Evolutionary conservation across 2,113 vertebrate species (phyloP).

Genomic region (Mola mola): DNA sequence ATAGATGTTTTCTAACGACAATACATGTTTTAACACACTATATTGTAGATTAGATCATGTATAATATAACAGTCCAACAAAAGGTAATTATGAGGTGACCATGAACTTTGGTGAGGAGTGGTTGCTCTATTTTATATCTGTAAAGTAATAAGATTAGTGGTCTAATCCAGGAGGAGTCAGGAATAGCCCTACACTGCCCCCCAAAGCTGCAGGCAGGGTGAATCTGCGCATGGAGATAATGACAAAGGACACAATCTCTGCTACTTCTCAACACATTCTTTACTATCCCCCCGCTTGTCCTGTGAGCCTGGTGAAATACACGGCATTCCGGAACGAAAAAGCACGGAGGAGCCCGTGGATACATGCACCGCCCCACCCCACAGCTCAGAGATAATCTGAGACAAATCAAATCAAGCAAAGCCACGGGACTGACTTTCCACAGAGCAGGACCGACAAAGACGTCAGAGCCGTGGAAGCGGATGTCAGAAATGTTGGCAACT

Average conservation of each 20-base stretch:
- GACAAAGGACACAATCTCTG: conserved; percentile 5
- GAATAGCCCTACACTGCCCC: conserved; percentile 60
- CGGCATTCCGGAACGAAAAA: conserved; percentile 16
- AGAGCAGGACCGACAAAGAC: conserved; percentile 22
- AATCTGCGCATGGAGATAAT: conserved; percentile 6
- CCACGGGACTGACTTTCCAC: conserved; percentile 58
- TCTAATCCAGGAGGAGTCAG: conserved; percentile 75
- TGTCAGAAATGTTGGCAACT: conserved; percentile 30
- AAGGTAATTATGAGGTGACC: neutral
- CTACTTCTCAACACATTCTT: conserved; percentile 18
- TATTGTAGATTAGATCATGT: neutral
- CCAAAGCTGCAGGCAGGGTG: conserved; percentile 12
- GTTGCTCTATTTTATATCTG: conserved; percentile 41
- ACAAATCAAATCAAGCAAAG: conserved; percentile 60
- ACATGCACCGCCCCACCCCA: conserved; percentile 6
- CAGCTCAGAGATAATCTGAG: conserved; percentile 63
- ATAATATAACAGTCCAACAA: neutral
- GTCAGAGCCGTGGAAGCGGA: conserved; percentile 31
- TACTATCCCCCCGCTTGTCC: neutral
- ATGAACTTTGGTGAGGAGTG: conserved; percentile 38
- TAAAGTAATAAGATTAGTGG: conserved; percentile 79
- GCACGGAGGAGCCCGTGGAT: conserved; percentile 2
- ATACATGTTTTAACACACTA: neutral
- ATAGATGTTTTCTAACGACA: neutral
- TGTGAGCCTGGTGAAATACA: conserved; percentile 4